Conservation (phyloP, 2,113 vertebrate species). For the Bufo gargarizans region DNA sequence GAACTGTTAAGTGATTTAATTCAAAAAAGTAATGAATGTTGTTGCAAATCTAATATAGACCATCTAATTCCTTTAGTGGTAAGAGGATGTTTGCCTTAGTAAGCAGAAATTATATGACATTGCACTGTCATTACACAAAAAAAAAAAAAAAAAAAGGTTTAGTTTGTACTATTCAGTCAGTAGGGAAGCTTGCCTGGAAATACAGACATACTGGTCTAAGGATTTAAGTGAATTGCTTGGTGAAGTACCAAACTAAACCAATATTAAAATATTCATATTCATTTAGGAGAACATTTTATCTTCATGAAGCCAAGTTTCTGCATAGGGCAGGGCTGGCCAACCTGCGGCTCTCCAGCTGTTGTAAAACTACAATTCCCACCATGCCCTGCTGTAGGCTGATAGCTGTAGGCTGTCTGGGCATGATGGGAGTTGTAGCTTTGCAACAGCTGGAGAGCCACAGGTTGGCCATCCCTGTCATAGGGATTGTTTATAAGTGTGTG, state of each 20-base stretch:
- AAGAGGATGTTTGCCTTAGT: constrained; percentile 58
- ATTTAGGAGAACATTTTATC: neutral
- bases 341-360: too few relatives aligned
- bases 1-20: constrained; percentile 66
- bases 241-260: neutral
- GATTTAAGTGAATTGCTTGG: neutral
- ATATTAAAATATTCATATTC: neutral
- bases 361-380: too few relatives aligned
- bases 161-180: neutral
- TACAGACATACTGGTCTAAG: neutral
- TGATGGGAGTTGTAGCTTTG: too few relatives aligned
- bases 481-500: too few relatives aligned
- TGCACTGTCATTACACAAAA: constrained; percentile 59
- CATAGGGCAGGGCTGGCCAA: too few relatives aligned
- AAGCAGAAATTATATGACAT: constrained; percentile 59
- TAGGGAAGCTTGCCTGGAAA: neutral
- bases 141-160: neutral
- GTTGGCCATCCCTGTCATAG: too few relatives aligned
- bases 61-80: constrained; percentile 56
- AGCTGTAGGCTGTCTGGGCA: too few relatives aligned
- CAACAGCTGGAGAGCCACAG: too few relatives aligned
- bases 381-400: too few relatives aligned
- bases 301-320: neutral
- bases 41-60: constrained; percentile 67
- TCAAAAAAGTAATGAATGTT: constrained; percentile 68